These are phyloP conservation scores for Chromis chromis DNA, from an alignment of 2,797 vertebrate genomes.

Conservation along the genomic window DNA sequence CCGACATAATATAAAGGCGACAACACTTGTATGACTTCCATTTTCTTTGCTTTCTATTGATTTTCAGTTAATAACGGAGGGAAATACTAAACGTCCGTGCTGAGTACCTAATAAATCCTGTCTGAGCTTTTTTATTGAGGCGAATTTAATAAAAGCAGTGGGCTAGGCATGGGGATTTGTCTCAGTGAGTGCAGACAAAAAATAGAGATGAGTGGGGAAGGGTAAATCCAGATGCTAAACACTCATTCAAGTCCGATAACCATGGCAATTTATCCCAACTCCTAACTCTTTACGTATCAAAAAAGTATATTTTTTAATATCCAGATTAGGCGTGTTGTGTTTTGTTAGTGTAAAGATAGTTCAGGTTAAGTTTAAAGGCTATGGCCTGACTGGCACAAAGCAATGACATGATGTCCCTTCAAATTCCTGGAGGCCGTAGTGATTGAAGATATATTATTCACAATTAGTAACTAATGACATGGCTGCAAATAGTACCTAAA, in stretches of 20 bases:
- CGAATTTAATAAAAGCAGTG: slow-evolving; percentile 99
- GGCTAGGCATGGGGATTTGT: slow-evolving; percentile 93
- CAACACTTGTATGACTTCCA: slow-evolving; percentile 99
- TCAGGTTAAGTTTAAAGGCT: slow-evolving; percentile 58
- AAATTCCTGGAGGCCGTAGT: slow-evolving; percentile 44
- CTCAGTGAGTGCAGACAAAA: slow-evolving; percentile 83
- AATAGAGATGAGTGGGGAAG: slow-evolving; percentile 73
- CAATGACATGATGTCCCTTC: slow-evolving; percentile 33
- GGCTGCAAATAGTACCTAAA: slow-evolving; percentile 60
- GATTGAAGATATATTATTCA: slow-evolving; percentile 40
- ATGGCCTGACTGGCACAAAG: slow-evolving; percentile 33
- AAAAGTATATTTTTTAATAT: slow-evolving; percentile 20
- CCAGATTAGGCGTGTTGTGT: slow-evolving; percentile 5
- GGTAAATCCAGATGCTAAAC: slow-evolving; percentile 79
- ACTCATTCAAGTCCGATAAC: slow-evolving; percentile 77
- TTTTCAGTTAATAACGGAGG: slow-evolving; percentile 99
- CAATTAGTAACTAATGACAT: slow-evolving; percentile 66
- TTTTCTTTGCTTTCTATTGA: slow-evolving; percentile 99
- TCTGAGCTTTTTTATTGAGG: slow-evolving; percentile 99
- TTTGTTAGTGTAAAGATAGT: slow-evolving; percentile 35
- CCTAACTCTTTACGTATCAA: slow-evolving; percentile 20
- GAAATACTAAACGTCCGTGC: slow-evolving; percentile 99
- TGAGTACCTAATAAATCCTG: slow-evolving; percentile 99
- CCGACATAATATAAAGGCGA: slow-evolving; percentile 99
- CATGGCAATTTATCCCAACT: slow-evolving; percentile 61